Evolutionary conservation across 2,888 invertebrate genomes (phyloP).

Genomic region (Microchrysa polita): DNA sequence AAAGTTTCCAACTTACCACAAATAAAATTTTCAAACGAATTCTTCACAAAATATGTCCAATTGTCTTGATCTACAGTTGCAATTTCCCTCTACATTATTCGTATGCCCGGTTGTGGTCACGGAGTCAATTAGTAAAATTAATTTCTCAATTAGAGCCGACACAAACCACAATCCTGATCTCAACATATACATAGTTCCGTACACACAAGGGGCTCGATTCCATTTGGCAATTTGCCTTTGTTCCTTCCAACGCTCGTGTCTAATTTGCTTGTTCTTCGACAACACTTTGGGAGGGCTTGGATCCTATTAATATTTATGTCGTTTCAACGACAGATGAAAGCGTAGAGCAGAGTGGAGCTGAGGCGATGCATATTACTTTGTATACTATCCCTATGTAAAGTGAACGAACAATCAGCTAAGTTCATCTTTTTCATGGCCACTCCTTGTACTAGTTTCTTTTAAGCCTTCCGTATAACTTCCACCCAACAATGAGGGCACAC

Average conservation of each 20-base stretch:
- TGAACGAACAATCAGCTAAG: no score
- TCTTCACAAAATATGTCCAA: no score
- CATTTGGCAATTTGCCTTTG: background rate
- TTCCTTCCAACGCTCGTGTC: background rate
- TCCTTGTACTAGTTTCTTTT: slow-evolving; percentile 14
- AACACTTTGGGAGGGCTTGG: background rate
- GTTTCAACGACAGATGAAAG: background rate
- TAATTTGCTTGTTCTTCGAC: background rate
- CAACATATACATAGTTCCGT: no score
- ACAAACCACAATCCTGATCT: slow-evolving; percentile 17
- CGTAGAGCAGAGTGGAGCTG: no score
- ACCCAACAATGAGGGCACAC: background rate
- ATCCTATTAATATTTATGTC: slow-evolving; percentile 4
- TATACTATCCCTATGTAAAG: no score
- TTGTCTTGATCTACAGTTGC: no score
- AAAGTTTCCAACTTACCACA: no score
- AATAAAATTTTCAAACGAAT: no score
- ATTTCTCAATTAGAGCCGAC: slow-evolving; percentile 6
- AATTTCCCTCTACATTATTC: no score
- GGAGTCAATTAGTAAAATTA: slow-evolving; percentile 7
- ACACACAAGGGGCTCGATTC: no score
- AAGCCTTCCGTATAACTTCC: background rate
- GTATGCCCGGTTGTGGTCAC: background rate
- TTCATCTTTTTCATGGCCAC: slow-evolving; percentile 3
- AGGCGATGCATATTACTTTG: no score